phyloP scores from a whole-genome alignment of 2,888 invertebrate genomes.

The Shargacucullia verbasci region DNA sequence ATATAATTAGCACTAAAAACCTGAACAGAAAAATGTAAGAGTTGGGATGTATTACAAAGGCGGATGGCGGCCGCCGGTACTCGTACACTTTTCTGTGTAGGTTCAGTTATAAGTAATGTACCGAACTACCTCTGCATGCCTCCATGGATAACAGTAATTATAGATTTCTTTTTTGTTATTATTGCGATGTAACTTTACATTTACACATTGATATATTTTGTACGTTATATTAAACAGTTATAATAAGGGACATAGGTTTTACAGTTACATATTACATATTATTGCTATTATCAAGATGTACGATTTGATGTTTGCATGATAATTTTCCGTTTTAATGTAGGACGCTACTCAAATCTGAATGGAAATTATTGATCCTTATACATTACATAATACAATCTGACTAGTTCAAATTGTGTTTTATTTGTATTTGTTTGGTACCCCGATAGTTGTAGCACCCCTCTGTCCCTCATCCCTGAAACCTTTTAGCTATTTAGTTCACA shows the following conservation, averaged over 20 bases:
- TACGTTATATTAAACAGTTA: slow-evolving; percentile 77
- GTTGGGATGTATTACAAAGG: slow-evolving; percentile 19
- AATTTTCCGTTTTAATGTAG: slow-evolving; percentile 74
- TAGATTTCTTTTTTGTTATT: slow-evolving; percentile 77
- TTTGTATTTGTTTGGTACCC: slow-evolving; percentile 43
- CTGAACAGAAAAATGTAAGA: slow-evolving; percentile 32
- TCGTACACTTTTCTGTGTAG: slow-evolving; percentile 53
- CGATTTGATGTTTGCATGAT: slow-evolving; percentile 71
- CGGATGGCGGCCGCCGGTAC: slow-evolving; percentile 36
- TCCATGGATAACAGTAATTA: slow-evolving; percentile 79
- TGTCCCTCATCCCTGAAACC: too few species aligned
- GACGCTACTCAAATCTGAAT: slow-evolving; percentile 76
- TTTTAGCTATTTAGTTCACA: too few species aligned
- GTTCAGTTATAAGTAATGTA: slow-evolving; percentile 69
- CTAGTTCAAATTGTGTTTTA: slow-evolving; percentile 71
- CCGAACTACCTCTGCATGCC: slow-evolving; percentile 87
- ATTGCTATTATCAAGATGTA: slow-evolving; percentile 60
- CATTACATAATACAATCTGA: slow-evolving; percentile 83
- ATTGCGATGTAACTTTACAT: slow-evolving; percentile 69
- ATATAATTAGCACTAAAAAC: slow-evolving; percentile 52
- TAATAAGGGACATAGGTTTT: slow-evolving; percentile 63
- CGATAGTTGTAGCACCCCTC: too few species aligned
- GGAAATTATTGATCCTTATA: slow-evolving; percentile 72
- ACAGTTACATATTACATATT: slow-evolving; percentile 59
- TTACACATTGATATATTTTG: slow-evolving; percentile 79